Conservation (phyloP, 1,140 invertebrate genomes). For the Drosophila melanica region DNA sequence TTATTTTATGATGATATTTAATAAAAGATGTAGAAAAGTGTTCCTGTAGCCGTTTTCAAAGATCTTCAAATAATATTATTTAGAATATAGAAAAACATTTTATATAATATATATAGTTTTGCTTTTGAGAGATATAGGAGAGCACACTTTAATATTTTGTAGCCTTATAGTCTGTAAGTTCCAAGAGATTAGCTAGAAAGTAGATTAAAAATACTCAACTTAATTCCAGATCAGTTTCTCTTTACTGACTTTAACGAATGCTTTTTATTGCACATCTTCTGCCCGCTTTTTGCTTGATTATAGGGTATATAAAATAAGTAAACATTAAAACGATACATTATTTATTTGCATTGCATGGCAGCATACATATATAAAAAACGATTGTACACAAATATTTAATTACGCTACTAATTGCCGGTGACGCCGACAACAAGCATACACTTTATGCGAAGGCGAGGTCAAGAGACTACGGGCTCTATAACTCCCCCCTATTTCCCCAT, state of each 20-base stretch:
- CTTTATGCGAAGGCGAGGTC: constrained; percentile 59
- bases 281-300: neutral
- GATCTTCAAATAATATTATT: neutral
- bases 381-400: constrained; percentile 76
- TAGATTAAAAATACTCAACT: no score
- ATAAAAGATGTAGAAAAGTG: no score
- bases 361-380: constrained; percentile 15
- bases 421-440: constrained; percentile 28
- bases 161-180: neutral
- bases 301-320: constrained; percentile 25
- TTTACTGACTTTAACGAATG: no score
- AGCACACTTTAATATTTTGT: neutral
- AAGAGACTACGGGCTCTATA: constrained; percentile 44
- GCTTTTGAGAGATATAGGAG: no score
- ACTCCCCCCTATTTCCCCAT: neutral
- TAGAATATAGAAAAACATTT: no score
- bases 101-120: neutral
- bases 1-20: no score
- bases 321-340: neutral
- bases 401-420: constrained; percentile 75
- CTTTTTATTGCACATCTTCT: neutral
- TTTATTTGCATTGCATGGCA: constrained; percentile 20
- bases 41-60: neutral
- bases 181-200: no score
- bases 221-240: no score